Evolutionary conservation across 1,140 invertebrate species (phyloP).

Genomic region (Nautilus pompilius): DNA sequence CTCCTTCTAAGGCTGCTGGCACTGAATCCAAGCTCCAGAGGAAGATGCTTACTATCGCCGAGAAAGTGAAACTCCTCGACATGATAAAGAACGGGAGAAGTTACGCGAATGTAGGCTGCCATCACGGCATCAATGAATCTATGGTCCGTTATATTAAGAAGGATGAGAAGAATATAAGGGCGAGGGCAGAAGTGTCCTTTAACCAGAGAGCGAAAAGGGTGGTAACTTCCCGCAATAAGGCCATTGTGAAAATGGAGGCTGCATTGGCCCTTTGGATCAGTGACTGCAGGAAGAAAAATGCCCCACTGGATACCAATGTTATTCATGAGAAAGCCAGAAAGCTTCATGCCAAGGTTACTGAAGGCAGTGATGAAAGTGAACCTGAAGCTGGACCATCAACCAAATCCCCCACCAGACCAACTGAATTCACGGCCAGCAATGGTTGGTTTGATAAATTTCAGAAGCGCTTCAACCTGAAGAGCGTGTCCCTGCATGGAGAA

Average conservation of each 20-base stretch:
- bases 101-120: background rate
- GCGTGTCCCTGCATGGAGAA: background rate
- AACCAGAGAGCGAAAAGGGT: background rate
- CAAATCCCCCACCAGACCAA: background rate
- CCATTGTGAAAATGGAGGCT: background rate
- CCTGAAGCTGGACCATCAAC: background rate
- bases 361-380: background rate
- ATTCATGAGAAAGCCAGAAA: background rate
- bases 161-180: background rate
- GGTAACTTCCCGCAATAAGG: background rate
- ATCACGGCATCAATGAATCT: background rate
- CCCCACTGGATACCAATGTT: background rate
- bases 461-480: background rate
- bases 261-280: background rate
- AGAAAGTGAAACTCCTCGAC: constrained; percentile 5
- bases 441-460: background rate
- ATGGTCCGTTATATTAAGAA: background rate
- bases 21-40: background rate
- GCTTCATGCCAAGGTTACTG: background rate
- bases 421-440: background rate
- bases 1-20: background rate
- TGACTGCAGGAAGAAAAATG: background rate
- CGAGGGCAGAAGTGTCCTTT: background rate
- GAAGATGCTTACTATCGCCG: background rate
- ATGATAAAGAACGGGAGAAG: constrained; percentile 8